Conservation (phyloP, 1,140 invertebrate species). For the Trypoxylus dichotomus region DNA sequence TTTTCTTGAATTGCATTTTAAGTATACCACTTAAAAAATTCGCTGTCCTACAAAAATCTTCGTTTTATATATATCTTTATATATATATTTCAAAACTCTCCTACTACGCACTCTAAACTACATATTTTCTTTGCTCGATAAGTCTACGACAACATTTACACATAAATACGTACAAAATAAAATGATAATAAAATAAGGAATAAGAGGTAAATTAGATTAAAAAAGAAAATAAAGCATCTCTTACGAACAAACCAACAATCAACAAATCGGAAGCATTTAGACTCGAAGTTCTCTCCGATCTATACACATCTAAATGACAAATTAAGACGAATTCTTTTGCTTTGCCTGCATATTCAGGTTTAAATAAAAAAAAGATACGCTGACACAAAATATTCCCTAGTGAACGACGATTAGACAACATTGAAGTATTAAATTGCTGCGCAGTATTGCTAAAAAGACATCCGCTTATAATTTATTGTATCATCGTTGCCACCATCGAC, state of each 20-base stretch:
- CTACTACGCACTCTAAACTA: not conserved
- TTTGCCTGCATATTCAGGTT: too few relatives aligned
- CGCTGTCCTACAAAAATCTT: too few relatives aligned
- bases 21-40: too few relatives aligned
- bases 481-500: not conserved
- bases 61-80: too few relatives aligned
- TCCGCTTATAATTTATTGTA: not conserved
- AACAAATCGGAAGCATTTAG: not conserved
- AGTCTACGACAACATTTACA: not conserved
- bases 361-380: not conserved
- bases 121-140: not conserved
- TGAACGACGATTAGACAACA: not conserved
- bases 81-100: not conserved
- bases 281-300: not conserved
- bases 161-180: not conserved
- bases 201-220: not conserved
- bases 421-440: not conserved
- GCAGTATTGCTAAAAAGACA: not conserved
- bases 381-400: not conserved
- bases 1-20: not conserved
- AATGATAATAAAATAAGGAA: not conserved
- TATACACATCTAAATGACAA: too few relatives aligned
- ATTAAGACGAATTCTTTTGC: too few relatives aligned
- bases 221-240: not conserved
- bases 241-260: not conserved